Conservation (phyloP, 2,113 vertebrate genomes). For the Baryphthengus martii region DNA sequence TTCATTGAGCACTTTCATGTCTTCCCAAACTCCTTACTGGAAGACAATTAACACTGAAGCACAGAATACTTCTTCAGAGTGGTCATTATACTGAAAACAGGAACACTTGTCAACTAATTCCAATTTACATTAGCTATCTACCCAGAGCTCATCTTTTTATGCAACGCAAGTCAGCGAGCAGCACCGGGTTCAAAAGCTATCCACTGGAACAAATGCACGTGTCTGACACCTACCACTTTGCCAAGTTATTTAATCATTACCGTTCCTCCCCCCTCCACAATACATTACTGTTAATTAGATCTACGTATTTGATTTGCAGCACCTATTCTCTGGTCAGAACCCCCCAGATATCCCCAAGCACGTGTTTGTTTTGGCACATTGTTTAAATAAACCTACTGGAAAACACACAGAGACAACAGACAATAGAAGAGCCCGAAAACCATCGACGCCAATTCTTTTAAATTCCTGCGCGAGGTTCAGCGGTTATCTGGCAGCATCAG, state of each 20-base stretch:
- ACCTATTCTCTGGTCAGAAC: neutral
- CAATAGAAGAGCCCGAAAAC: neutral
- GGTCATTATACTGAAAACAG: neutral
- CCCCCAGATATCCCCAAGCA: neutral
- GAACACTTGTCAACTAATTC: neutral
- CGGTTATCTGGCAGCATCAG: neutral
- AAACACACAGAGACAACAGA: neutral
- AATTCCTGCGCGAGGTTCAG: neutral
- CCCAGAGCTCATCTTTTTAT: neutral
- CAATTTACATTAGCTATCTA: neutral
- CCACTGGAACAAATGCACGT: neutral
- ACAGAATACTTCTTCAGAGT: neutral
- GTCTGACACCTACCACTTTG: neutral
- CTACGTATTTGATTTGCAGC: neutral
- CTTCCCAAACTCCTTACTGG: neutral
- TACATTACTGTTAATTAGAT: neutral
- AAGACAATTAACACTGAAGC: neutral
- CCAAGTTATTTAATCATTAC: neutral
- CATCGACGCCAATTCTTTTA: neutral
- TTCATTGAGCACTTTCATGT: neutral
- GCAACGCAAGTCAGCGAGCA: neutral
- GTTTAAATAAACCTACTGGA: conserved; percentile 5
- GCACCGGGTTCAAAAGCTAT: neutral
- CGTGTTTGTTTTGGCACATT: neutral
- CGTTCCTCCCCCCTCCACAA: neutral